Conservation (phyloP, 1,140 invertebrate species). For the Hylaeus volcanicus region DNA sequence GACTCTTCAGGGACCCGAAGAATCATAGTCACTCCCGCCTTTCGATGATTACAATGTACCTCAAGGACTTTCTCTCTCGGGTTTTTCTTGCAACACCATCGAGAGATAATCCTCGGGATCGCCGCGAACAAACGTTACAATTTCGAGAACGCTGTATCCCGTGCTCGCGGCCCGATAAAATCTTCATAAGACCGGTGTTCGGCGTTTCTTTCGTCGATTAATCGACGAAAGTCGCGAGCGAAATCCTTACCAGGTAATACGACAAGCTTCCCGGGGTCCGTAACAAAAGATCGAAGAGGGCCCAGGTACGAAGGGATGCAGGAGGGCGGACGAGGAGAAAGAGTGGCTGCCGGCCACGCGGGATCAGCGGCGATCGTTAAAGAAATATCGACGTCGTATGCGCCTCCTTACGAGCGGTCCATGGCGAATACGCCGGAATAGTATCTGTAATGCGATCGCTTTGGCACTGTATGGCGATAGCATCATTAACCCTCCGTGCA, state of each 20-base stretch:
- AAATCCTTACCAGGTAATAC: constrained; percentile 57
- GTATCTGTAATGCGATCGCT: constrained; percentile 79
- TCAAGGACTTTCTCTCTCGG: too few relatives aligned
- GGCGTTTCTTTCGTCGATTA: constrained; percentile 36
- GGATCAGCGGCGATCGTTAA: constrained; percentile 66
- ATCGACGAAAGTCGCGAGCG: constrained; percentile 43
- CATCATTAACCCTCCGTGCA: constrained; percentile 79
- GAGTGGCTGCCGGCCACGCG: constrained; percentile 48
- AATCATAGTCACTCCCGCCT: too few relatives aligned
- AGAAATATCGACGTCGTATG: constrained; percentile 71
- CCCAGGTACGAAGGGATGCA: not conserved
- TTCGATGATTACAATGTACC: too few relatives aligned
- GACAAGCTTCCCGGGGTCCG: constrained; percentile 47
- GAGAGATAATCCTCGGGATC: not conserved
- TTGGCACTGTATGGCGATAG: constrained; percentile 80
- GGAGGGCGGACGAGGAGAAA: not conserved
- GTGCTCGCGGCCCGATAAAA: constrained; percentile 4
- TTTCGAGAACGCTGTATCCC: constrained; percentile 19
- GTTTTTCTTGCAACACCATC: too few relatives aligned
- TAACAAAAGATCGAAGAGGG: constrained; percentile 48
- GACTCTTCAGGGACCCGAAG: too few relatives aligned
- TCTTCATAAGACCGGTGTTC: constrained; percentile 8
- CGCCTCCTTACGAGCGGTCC: constrained; percentile 58
- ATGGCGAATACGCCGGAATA: constrained; percentile 66
- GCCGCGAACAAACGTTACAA: constrained; percentile 23